Evolutionary conservation across 2,797 vertebrate species (phyloP).

Genomic region (Mormyrops boulengeri): DNA sequence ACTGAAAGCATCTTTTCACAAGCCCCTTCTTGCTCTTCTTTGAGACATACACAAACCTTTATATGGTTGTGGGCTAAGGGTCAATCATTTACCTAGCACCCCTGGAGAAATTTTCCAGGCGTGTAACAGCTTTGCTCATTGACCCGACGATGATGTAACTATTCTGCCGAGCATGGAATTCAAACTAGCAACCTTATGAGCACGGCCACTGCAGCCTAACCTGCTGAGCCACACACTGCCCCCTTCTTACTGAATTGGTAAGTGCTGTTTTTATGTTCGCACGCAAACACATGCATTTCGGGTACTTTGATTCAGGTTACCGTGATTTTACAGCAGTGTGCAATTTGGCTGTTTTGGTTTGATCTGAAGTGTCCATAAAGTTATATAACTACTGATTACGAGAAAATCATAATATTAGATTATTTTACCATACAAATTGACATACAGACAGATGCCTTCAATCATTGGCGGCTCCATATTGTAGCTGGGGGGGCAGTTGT

Average conservation of each 20-base stretch:
- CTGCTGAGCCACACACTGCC: neutral
- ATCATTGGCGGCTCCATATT: neutral
- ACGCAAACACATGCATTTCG: neutral
- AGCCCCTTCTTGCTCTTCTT: neutral
- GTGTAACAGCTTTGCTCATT: neutral
- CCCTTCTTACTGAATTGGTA: neutral
- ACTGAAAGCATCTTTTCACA: neutral
- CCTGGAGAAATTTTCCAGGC: neutral
- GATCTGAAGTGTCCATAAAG: neutral
- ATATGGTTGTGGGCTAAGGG: neutral
- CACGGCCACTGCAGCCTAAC: neutral
- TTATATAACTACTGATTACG: neutral
- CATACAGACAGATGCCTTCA: neutral
- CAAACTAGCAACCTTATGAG: neutral
- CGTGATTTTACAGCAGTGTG: neutral
- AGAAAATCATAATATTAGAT: neutral
- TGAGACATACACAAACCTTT: neutral
- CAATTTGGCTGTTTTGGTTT: neutral
- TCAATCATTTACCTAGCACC: neutral
- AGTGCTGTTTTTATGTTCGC: neutral
- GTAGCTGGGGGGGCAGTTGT: too few relatives aligned
- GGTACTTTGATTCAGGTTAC: neutral
- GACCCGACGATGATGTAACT: neutral
- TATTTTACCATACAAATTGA: neutral
- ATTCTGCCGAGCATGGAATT: neutral